Conservation (phyloP, 1,140 invertebrate genomes). For the Drosophila parvula region DNA sequence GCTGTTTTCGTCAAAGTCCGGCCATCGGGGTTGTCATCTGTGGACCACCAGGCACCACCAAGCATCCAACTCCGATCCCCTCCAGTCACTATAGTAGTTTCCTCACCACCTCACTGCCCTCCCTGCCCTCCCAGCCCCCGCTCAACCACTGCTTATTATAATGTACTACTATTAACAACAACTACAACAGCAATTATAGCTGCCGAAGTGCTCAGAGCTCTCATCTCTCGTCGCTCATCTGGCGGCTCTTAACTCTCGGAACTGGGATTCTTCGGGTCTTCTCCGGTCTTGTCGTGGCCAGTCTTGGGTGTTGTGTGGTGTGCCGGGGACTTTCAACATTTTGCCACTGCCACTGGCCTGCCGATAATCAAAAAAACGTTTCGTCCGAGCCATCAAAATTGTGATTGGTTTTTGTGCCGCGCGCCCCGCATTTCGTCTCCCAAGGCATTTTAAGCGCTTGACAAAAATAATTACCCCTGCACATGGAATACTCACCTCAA, state of each 20-base stretch:
- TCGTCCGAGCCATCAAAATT: slow-evolving; percentile 54
- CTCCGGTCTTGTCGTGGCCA: neutral
- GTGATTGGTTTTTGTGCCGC: slow-evolving; percentile 52
- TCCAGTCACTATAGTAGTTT: neutral
- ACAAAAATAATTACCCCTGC: slow-evolving; percentile 77
- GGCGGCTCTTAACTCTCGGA: slow-evolving; percentile 11
- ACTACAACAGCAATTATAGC: slow-evolving; percentile 47
- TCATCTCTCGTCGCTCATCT: neutral
- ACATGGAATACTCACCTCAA: slow-evolving; percentile 52
- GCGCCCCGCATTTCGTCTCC: slow-evolving; percentile 9
- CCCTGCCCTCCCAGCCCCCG: too few species aligned
- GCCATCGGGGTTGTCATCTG: slow-evolving; percentile 43
- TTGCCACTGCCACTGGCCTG: slow-evolving; percentile 23
- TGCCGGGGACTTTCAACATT: slow-evolving; percentile 42
- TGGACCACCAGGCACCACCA: slow-evolving; percentile 15
- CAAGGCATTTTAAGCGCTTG: slow-evolving; percentile 68
- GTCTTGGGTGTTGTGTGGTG: slow-evolving; percentile 1
- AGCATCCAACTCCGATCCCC: neutral
- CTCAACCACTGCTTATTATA: slow-evolving; percentile 36
- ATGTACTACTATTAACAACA: slow-evolving; percentile 52
- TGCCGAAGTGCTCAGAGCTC: slow-evolving; percentile 28
- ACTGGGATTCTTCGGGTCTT: slow-evolving; percentile 31
- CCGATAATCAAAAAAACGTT: slow-evolving; percentile 59
- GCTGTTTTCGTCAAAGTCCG: slow-evolving; percentile 18
- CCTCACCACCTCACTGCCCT: too few species aligned